Percentiles rank a stretch among this genome's conserved stretches.
These are phyloP conservation scores for Tetrax tetrax DNA, from an alignment of 2,113 vertebrate genomes.

Conservation along the genomic window DNA sequence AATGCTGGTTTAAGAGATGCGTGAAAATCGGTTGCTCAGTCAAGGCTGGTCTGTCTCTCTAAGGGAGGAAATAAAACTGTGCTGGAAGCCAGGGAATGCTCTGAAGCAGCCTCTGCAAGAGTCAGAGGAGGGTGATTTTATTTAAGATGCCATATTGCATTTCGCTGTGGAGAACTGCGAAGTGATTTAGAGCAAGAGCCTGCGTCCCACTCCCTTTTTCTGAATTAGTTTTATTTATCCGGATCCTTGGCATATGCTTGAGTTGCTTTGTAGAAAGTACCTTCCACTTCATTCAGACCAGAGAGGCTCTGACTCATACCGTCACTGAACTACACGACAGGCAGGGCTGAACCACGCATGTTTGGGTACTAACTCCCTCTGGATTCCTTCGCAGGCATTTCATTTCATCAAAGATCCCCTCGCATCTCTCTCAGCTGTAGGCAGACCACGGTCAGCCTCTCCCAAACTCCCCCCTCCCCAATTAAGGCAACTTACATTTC, in stretches of 20 bases:
- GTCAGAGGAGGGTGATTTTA: constrained; percentile 56
- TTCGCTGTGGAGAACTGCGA: background rate
- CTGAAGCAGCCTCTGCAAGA: constrained; percentile 47
- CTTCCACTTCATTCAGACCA: constrained; percentile 70
- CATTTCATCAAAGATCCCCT: background rate
- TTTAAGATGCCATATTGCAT: constrained; percentile 68
- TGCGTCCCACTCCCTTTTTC: constrained; percentile 65
- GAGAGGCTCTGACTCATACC: constrained; percentile 59
- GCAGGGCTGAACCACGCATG: constrained; percentile 53
- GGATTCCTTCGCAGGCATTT: constrained; percentile 1
- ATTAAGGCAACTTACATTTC: background rate
- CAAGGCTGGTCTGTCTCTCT: constrained; percentile 37
- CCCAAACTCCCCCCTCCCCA: background rate
- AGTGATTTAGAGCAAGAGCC: constrained; percentile 50
- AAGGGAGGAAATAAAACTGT: constrained; percentile 51
- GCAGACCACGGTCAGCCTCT: background rate
- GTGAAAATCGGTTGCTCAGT: constrained; percentile 43
- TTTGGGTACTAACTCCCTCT: constrained; percentile 60
- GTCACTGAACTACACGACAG: constrained; percentile 42
- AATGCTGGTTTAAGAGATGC: constrained; percentile 38
- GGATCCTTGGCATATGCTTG: constrained; percentile 56
- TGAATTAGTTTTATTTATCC: constrained; percentile 69
- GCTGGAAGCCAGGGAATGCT: constrained; percentile 54
- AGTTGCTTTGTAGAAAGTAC: constrained; percentile 66
- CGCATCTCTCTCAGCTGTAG: background rate